Base-by-base conservation (phyloP, 2,797 vertebrate species). In the Phataginus tricuspis region DNA sequence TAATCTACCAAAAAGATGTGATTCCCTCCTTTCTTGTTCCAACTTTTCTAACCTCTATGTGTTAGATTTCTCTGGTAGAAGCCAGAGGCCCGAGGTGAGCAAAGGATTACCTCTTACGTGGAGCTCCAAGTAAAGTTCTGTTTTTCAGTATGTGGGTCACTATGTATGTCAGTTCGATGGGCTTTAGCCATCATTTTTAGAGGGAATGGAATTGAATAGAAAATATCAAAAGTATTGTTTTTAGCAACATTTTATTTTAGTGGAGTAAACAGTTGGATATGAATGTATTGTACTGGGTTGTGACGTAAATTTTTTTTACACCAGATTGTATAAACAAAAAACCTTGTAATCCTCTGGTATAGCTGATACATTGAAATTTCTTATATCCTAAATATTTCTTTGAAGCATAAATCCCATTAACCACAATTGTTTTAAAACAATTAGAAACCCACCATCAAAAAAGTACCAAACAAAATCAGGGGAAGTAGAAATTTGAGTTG, bases 391-490 rank as follows among this genome's bases (percentile, higher is more conserved):
- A 82, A 19, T 83, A 91, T n/a, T 64, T 39, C 27, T 42, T 12
- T 55, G 53, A 89, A 69, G 45, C 21, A 78, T 61, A 74, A 92
- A 25, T 87, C n/a, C 11, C 42, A 90, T 57, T 90, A 90, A 39
- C 18, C 13, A 61, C n/a, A 85, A 4, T 66, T 64, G 18, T 84
- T 92, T 93, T 63, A 23, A 86, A 86, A 71, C 18, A 49, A 18
- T 91, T 89, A 64, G 53, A 92, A 96, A 34, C 16, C 59, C 57
- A 3, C 18, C 37, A 87, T 95, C 13, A 88, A 66, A 94, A 93
- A 79, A 79, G 9, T 75, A 49, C 21, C 75, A 96, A 55, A 88
- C 64, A 96, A 79, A 95, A 79, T 59, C 42, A 51, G 74, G 31
- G 21, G 19, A 86, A 84, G 75, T 51, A 4, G 18, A 91, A 69